Base-by-base conservation (phyloP, 2,797 vertebrate genomes). In the Pipistrellus pipistrellus region DNA sequence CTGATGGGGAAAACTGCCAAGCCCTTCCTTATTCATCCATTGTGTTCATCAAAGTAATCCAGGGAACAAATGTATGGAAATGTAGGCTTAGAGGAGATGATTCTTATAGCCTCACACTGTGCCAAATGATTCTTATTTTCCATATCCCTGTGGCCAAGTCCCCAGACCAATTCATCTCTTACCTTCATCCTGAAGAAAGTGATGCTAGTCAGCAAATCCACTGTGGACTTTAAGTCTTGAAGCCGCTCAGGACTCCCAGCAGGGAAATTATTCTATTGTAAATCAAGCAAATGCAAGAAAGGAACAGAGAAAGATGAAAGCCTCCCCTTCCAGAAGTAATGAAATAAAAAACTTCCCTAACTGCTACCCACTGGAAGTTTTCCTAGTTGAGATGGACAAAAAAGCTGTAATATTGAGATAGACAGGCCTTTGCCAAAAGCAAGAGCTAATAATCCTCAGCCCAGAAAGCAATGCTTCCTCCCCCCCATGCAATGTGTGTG, bases 111-210 rank as follows among this genome's bases (percentile, higher is more conserved):
- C 5, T 89, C n/a, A 64, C 68, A 46, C 30, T 91, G 12, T 93
- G 57, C 27, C 44, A 64, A 82, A 0, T 32, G 53, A 83, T 71
- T 82, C 51, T 85, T 73, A 72, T 10, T 83, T 18, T 94, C 55
- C 38, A 78, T 57, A 57, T 80, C n/a, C 64, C 18, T 41, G 27
- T 41, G 51, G 46, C 46, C 75, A 96, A 30, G 21, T 76, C 14
- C 57, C 71, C 57, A 85, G 64, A 51, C 73, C 53, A 68, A 44
- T 75, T 48, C 13, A 93, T 53, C 44, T 53, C 71, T 69, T 98
- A 99, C 99, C 99, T 99, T 99, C 99, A 99, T 99, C 97, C 99
- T 99, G 98, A 99, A 99, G 98, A 99, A 99, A 2, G 99, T 99
- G 98, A 99, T 99, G 98, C 99, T 99, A 96, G 99, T 99, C 93